A percentile compares a stretch with the other conserved stretches of the same genome.
phyloP scores from a whole-genome alignment of 2,113 vertebrate genomes.

The Pluvialis apricaria region DNA sequence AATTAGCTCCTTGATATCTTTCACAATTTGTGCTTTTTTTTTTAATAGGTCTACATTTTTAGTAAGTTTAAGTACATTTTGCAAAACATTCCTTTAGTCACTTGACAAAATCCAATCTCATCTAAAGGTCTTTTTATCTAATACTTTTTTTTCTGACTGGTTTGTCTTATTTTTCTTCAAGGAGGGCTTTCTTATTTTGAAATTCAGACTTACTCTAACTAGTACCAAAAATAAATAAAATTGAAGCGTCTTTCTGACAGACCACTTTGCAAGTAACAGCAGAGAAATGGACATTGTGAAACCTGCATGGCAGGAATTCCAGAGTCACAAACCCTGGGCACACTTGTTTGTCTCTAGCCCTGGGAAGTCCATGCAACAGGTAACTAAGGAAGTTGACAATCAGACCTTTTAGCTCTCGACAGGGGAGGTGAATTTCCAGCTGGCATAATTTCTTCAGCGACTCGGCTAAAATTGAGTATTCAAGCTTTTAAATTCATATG shows the following conservation, averaged over 20 bases:
- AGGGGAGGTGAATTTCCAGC: background rate
- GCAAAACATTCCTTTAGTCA: background rate
- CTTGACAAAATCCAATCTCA: background rate
- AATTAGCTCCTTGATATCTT: background rate
- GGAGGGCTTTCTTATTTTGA: background rate
- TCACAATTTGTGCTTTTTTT: fast-evolving
- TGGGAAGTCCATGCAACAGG: background rate
- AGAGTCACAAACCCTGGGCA: background rate
- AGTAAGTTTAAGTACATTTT: background rate
- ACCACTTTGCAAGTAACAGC: background rate
- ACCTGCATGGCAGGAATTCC: background rate
- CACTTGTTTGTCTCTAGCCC: background rate
- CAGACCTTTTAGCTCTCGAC: background rate
- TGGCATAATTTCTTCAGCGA: background rate
- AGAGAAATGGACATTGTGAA: background rate
- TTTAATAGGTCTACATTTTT: background rate
- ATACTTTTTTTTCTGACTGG: background rate
- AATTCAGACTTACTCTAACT: background rate
- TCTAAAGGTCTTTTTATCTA: background rate
- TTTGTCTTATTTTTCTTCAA: background rate
- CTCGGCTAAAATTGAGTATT: background rate
- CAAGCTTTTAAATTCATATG: background rate
- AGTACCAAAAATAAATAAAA: background rate
- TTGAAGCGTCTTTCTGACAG: background rate
- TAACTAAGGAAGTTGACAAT: background rate